These are phyloP conservation scores for Pitta sordida DNA, from an alignment of 2,113 vertebrate species.

Conservation along the genomic window DNA sequence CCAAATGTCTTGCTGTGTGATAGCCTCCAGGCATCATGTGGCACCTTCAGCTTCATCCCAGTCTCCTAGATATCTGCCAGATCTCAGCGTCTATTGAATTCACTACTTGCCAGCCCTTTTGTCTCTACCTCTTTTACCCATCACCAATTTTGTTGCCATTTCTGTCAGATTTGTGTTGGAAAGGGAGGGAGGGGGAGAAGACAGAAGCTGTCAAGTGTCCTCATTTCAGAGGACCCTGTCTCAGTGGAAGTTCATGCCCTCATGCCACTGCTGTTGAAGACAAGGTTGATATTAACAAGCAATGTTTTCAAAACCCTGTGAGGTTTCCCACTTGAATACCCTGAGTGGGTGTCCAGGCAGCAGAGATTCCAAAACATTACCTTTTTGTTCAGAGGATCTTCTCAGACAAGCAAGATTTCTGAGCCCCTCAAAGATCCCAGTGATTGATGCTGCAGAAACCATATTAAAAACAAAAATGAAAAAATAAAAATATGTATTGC, in stretches of 20 bases:
- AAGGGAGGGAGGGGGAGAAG: background rate
- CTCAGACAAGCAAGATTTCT: background rate
- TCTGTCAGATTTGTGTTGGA: background rate
- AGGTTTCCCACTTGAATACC: background rate
- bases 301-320: background rate
- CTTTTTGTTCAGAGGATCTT: background rate
- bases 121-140: background rate
- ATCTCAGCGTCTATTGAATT: background rate
- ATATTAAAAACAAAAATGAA: background rate
- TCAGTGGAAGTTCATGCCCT: background rate
- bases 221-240: background rate
- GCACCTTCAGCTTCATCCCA: background rate
- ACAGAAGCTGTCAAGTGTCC: background rate
- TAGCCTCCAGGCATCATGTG: background rate
- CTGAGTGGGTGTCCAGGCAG: background rate
- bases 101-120: background rate
- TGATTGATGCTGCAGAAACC: background rate
- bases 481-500: background rate
- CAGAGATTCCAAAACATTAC: background rate
- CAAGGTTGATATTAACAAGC: background rate
- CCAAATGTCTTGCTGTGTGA: background rate
- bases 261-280: background rate
- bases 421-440: background rate
- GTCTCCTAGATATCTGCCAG: background rate
- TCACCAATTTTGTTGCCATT: background rate